phyloP scores from a whole-genome alignment of 2,113 vertebrate species.

The Caranx ignobilis region DNA sequence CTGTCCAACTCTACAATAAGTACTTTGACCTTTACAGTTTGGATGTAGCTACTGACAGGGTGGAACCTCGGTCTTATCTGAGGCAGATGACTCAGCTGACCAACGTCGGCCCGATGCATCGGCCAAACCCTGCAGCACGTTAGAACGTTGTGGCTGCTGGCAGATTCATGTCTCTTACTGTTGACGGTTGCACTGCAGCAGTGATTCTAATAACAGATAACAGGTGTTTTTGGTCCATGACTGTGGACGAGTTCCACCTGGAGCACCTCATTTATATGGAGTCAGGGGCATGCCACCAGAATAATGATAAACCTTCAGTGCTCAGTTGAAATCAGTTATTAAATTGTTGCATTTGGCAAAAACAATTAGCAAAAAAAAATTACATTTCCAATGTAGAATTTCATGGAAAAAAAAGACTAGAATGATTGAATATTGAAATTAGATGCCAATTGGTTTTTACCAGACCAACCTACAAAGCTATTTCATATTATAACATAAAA shows the following conservation, averaged over 20 bases:
- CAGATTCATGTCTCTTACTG: conserved; percentile 45
- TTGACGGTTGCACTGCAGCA: conserved; percentile 69
- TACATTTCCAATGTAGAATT: too few species aligned
- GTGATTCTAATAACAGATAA: conserved; percentile 14
- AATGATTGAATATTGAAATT: too few species aligned
- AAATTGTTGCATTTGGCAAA: background rate
- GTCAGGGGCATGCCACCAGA: conserved; percentile 7
- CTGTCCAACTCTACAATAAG: conserved; percentile 27
- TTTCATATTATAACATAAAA: too few species aligned
- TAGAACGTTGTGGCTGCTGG: background rate
- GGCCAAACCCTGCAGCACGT: background rate
- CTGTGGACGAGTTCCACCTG: background rate
- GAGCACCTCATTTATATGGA: background rate
- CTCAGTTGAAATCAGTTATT: background rate
- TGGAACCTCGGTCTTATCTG: conserved; percentile 10
- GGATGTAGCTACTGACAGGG: conserved; percentile 29
- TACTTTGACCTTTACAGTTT: conserved; percentile 10
- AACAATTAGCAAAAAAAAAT: background rate
- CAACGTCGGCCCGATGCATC: background rate
- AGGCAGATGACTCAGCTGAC: background rate
- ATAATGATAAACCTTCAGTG: background rate
- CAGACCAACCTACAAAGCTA: too few species aligned
- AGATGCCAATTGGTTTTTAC: too few species aligned
- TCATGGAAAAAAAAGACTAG: too few species aligned
- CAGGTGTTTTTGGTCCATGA: conserved; percentile 26